Evolutionary conservation across 2,113 vertebrate genomes (phyloP).

Genomic region (Cnemophilus loriae): DNA sequence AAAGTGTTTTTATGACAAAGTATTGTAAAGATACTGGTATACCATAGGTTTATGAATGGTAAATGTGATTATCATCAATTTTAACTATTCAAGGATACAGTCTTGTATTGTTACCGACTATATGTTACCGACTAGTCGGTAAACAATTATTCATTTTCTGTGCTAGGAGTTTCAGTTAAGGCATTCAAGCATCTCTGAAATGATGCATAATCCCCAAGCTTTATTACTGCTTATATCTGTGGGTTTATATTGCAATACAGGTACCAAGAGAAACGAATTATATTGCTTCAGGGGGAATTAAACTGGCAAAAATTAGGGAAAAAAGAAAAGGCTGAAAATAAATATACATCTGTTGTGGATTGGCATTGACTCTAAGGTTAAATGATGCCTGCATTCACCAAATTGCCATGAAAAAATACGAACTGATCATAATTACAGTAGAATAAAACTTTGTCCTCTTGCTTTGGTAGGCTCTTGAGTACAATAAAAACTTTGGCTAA

Average conservation of each 20-base stretch:
- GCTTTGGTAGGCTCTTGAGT: conserved; percentile 23
- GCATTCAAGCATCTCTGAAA: conserved; percentile 11
- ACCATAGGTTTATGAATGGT: background rate
- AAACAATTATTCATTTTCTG: background rate
- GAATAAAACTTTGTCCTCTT: conserved; percentile 45
- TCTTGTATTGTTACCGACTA: no score
- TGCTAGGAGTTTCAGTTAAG: conserved; percentile 19
- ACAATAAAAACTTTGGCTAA: conserved; percentile 42
- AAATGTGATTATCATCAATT: background rate
- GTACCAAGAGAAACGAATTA: conserved; percentile 6
- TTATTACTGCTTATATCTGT: background rate
- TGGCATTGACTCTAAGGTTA: conserved; percentile 48
- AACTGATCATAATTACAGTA: conserved; percentile 48
- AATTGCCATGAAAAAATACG: conserved; percentile 51
- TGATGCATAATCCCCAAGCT: background rate
- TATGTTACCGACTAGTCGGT: background rate
- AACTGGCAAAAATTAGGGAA: background rate
- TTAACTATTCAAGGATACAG: background rate
- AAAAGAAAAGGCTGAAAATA: conserved; percentile 33
- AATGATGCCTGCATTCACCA: conserved; percentile 55
- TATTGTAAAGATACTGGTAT: background rate
- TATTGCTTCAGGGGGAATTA: background rate
- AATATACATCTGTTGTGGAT: conserved; percentile 63
- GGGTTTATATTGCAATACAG: conserved; percentile 19
- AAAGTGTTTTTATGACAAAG: background rate